These are phyloP conservation scores for Cantharis rustica DNA, from an alignment of 2,888 invertebrate species.

Conservation along the genomic window DNA sequence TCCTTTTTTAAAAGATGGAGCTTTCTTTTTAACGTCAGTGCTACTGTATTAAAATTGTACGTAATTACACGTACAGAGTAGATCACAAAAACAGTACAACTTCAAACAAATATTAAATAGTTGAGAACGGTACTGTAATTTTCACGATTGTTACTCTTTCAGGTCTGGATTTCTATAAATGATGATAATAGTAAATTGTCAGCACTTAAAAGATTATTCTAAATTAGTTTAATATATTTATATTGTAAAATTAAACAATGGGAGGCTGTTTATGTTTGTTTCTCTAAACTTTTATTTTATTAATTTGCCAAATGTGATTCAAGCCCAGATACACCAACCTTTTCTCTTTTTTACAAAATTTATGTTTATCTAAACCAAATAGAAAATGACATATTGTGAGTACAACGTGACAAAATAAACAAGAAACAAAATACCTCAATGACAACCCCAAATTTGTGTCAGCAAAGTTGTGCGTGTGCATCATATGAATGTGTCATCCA, in stretches of 20 bases:
- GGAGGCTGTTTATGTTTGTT: not conserved
- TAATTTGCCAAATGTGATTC: not conserved
- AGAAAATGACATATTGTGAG: not conserved
- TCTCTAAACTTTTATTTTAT: not conserved
- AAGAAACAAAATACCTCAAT: slow-evolving; percentile 20
- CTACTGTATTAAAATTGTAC: too few species aligned
- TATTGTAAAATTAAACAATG: not conserved
- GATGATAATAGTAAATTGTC: not conserved
- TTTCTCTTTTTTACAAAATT: not conserved
- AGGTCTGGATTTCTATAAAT: not conserved
- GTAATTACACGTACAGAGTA: too few species aligned
- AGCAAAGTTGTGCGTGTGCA: slow-evolving; percentile 30
- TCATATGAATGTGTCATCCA: slow-evolving; percentile 44
- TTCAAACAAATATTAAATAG: too few species aligned
- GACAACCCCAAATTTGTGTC: slow-evolving; percentile 28
- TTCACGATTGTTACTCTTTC: too few species aligned
- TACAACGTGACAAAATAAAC: slow-evolving; percentile 13
- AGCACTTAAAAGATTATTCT: not conserved
- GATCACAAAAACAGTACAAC: too few species aligned
- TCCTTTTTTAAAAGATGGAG: too few species aligned
- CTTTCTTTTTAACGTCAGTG: too few species aligned
- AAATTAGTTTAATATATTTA: not conserved
- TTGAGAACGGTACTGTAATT: too few species aligned
- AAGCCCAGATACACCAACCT: not conserved
- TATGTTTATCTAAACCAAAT: not conserved